Base-by-base conservation (phyloP, 2,113 vertebrate genomes). In the Petrocephalus microphthalmus region DNA sequence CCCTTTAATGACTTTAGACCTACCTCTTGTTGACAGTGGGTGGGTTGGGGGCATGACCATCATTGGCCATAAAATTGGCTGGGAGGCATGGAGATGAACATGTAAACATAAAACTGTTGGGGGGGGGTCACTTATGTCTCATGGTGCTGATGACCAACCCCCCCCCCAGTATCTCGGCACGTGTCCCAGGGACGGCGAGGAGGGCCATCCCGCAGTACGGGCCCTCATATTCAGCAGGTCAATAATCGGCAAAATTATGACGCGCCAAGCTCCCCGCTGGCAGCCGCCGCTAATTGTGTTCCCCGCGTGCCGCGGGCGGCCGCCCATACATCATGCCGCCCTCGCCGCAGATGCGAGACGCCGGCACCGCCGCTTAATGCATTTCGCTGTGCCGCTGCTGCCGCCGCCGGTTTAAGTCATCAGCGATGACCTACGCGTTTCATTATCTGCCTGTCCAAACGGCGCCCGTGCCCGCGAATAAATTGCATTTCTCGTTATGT, bases 401-500 rank as follows among this genome's bases (percentile, higher is more conserved):
- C 95, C 92, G 96, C 96, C 95, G 96, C 97, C 97, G 97, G 96
- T 97, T 98, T 97, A 97, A 98, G 96, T 97, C 97, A 96, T 97
- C 96, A 95, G 96, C 96, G 96, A 96, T 98, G 98, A 99, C 98
- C 98, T 98, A 97, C 96, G 97, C 96, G 97, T 98, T 98, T 98
- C 98, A 98, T 99, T 98, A 98, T 97, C 97, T 96, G 96, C 94
- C 96, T 98, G 97, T 99, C 97, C 97, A 96, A 97, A 96, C 95
- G 92, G 95, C 94, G 93, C 94, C 95, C 96, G 97, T 99, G 98
- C 96, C 94, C 94, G 94, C 95, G 97, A 98, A 99, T 99, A 99
- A 99, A 99, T 99, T 98, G 97, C 96, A 95, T 97, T 96, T 96
- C 97, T 97, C 90, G 96, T 98, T 98, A 97, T 97, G 97, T 96